Percentiles rank a stretch among this genome's conserved stretches.
Evolutionary conservation across 2,797 vertebrate genomes (phyloP).

Genomic region (Melanotaenia boesemani): DNA sequence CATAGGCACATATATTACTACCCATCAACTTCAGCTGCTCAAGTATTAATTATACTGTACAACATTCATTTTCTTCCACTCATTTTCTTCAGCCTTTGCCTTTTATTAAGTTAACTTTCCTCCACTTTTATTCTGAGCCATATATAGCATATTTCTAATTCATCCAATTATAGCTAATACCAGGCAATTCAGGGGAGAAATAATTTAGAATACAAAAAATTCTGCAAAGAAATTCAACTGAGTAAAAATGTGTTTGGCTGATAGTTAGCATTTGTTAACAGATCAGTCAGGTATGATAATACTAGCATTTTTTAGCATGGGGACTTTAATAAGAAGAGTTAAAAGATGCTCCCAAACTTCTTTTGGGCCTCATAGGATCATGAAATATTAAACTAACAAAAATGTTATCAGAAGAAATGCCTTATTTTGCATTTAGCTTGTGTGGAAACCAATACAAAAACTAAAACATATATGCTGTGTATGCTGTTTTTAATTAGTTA

Average conservation of each 20-base stretch:
- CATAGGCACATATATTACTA: constrained; percentile 77
- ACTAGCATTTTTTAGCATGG: not conserved
- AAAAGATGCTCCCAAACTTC: not conserved
- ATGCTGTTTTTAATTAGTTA: not conserved
- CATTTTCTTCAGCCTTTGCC: constrained; percentile 57
- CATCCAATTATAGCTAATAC: constrained; percentile 61
- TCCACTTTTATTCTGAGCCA: constrained; percentile 56
- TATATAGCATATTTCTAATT: constrained; percentile 64
- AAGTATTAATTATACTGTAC: constrained; percentile 77
- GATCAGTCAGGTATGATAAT: not conserved
- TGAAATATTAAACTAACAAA: not conserved
- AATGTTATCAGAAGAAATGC: not conserved
- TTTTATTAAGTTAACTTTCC: constrained; percentile 79
- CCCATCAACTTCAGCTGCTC: constrained; percentile 70
- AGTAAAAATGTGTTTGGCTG: constrained; percentile 5
- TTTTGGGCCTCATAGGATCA: not conserved
- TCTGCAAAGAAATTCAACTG: constrained; percentile 30
- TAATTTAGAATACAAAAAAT: constrained; percentile 16
- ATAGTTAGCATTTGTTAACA: not conserved
- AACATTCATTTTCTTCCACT: constrained; percentile 61
- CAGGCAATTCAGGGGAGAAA: constrained; percentile 24
- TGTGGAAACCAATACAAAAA: not conserved
- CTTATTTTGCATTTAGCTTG: not conserved
- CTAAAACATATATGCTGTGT: not conserved
- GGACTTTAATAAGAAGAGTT: not conserved